These are phyloP conservation scores for Ctenochaetus hawaiiensis DNA, from an alignment of 2,797 vertebrate species.

Conservation along the genomic window DNA sequence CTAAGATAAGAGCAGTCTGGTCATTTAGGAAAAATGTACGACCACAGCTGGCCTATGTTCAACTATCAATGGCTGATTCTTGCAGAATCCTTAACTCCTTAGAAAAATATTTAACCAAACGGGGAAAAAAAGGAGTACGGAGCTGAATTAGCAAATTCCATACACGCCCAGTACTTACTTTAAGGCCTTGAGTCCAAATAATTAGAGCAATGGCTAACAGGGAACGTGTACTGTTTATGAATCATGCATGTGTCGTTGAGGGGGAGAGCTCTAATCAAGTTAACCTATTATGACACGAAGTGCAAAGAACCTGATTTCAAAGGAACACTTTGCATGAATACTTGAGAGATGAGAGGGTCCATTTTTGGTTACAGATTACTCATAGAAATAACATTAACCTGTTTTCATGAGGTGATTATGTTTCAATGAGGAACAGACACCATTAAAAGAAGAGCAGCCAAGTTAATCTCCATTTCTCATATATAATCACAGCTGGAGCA, in stretches of 20 bases:
- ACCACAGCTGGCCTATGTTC: constrained; percentile 70
- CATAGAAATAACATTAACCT: background rate
- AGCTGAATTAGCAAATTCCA: constrained; percentile 42
- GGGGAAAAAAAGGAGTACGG: constrained; percentile 20
- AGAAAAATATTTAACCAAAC: constrained; percentile 75
- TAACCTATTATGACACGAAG: background rate
- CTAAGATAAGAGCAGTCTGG: constrained; percentile 75
- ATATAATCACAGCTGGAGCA: constrained; percentile 22
- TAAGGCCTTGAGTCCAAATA: constrained; percentile 30
- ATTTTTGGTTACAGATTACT: constrained; percentile 4
- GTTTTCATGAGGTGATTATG: background rate
- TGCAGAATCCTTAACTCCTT: constrained; percentile 57
- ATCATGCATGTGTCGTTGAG: constrained; percentile 32
- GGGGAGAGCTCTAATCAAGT: constrained; percentile 3
- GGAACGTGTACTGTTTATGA: constrained; percentile 48
- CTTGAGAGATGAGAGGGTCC: background rate
- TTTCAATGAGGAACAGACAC: constrained; percentile 22
- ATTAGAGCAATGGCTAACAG: constrained; percentile 16
- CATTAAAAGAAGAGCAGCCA: constrained; percentile 2
- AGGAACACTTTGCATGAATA: constrained; percentile 9
- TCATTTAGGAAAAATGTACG: constrained; percentile 73
- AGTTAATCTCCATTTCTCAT: constrained; percentile 6
- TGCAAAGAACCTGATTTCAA: constrained; percentile 18
- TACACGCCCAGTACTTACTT: constrained; percentile 27
- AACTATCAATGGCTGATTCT: constrained; percentile 59